Evolutionary conservation across 2,888 invertebrate genomes (phyloP).

Genomic region (Parnassius smintheus): DNA sequence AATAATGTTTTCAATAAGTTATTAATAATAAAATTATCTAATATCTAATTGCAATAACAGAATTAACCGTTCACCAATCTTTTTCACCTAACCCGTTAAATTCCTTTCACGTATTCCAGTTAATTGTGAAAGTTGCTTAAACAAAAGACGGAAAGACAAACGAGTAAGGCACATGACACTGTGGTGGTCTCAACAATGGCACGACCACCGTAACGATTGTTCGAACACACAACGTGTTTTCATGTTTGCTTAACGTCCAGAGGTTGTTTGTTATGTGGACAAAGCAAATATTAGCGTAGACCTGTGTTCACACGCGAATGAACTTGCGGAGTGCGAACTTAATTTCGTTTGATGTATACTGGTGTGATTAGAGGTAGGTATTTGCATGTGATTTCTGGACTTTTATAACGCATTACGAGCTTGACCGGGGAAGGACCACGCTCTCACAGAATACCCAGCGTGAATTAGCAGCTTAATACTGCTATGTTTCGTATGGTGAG

Average conservation of each 20-base stretch:
- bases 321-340: constrained; percentile 34
- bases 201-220: constrained; percentile 55
- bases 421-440: not conserved
- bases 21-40: too few relatives aligned
- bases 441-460: too few relatives aligned
- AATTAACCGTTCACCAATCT: constrained; percentile 7
- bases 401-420: not conserved
- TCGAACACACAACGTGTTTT: constrained; percentile 56
- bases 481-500: too few relatives aligned
- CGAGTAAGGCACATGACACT: constrained; percentile 40
- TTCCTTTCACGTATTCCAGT: constrained; percentile 36
- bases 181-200: constrained; percentile 55
- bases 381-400: not conserved
- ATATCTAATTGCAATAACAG: constrained; percentile 17
- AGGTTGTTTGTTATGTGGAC: constrained; percentile 54
- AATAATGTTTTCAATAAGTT: too few relatives aligned
- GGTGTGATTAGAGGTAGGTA: not conserved
- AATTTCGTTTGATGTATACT: constrained; percentile 11
- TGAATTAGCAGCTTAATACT: too few relatives aligned
- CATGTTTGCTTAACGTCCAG: constrained; percentile 61
- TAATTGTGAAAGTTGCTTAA: constrained; percentile 74
- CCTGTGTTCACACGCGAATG: constrained; percentile 31
- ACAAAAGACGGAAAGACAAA: constrained; percentile 48
- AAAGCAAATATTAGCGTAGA: constrained; percentile 42
- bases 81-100: constrained; percentile 21